Conservation (phyloP, 2,797 vertebrate genomes). For the Simalia tracyae region DNA sequence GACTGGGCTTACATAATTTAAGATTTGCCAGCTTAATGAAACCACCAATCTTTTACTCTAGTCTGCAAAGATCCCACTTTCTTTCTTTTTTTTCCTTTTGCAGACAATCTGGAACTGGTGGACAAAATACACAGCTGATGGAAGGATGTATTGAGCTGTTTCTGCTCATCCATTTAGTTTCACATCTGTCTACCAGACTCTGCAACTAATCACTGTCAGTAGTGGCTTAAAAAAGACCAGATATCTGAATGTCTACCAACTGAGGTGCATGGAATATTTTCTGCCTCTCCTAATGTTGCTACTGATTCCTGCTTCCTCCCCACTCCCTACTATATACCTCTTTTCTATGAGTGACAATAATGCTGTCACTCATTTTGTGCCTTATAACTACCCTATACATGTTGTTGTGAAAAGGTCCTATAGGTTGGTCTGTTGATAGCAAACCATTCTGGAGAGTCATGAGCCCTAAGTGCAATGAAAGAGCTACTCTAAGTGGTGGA, state of each 20-base stretch:
- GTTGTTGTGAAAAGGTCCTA: neutral
- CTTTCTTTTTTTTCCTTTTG: neutral
- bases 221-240: neutral
- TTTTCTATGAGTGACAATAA: neutral
- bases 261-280: neutral
- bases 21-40: neutral
- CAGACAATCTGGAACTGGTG: neutral
- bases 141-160: neutral
- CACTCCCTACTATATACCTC: neutral
- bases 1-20: neutral
- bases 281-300: neutral
- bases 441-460: neutral
- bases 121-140: neutral
- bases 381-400: neutral
- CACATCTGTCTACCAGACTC: neutral
- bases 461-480: neutral
- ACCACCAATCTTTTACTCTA: neutral
- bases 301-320: neutral
- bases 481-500: neutral
- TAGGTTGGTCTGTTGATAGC: neutral
- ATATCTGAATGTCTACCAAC: neutral
- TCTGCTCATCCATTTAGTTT: neutral
- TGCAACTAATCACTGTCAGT: neutral
- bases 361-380: neutral
- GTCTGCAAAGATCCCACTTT: neutral